Evolutionary conservation across 2,888 invertebrate genomes (phyloP).

Genomic region (Halictus quadricinctus): DNA sequence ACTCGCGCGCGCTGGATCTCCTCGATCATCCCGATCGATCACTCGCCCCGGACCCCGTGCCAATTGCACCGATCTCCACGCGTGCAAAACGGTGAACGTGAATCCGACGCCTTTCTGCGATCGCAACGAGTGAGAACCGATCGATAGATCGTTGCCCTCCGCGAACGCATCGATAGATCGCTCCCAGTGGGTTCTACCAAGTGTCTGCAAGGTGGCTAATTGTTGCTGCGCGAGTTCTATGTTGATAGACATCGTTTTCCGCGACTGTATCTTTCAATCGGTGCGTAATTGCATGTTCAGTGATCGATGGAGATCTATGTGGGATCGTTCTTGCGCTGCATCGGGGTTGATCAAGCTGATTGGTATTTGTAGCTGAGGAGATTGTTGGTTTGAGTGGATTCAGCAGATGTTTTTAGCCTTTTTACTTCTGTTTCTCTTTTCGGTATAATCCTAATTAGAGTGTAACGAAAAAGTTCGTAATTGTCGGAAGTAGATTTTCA

Average conservation of each 20-base stretch:
- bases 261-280: neutral
- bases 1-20: constrained; percentile 40
- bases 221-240: neutral
- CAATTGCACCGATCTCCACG: neutral
- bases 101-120: no score
- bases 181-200: neutral
- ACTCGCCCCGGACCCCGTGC: neutral
- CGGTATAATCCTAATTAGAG: neutral
- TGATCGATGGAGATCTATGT: neutral
- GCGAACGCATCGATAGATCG: neutral
- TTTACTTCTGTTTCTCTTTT: neutral
- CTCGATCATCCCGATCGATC: neutral
- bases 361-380: neutral
- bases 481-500: no score
- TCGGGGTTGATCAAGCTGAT: neutral
- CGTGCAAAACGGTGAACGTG: neutral
- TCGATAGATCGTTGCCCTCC: neutral
- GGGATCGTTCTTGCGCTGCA: neutral
- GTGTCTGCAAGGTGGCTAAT: neutral
- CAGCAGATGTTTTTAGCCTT: neutral
- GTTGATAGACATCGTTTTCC: neutral
- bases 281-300: neutral
- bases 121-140: no score
- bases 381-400: neutral
- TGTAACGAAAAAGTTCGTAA: neutral